Evolutionary conservation across 2,888 invertebrate species (phyloP), one percentile per base, ranked within the genome.

Genomic region (Trachelus iudaicus): DNA sequence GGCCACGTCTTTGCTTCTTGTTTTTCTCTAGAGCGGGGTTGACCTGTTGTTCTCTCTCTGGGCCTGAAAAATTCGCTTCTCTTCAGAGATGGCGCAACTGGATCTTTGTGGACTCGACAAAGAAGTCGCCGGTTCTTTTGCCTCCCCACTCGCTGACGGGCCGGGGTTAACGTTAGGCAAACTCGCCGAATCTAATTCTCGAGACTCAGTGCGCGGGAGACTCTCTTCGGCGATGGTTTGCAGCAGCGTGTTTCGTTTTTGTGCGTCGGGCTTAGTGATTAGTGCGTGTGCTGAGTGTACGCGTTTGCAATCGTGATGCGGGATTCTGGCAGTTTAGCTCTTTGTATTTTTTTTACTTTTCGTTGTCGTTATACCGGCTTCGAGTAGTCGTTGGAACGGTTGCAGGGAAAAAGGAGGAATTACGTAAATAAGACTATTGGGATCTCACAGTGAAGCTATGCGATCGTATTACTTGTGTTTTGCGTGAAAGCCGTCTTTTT

Each of bases 101-200:
- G 71, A 31, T 34, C 23, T 4, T 33, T 23, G 71, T 71, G 9
- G 13, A 31, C 34, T 34, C 33, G 71, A 71, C 33, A 30, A 71
- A 71, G 71, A 71, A 13, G 23, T 23, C 56, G 23, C 23, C 56
- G 71, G 34, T 34, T 73, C 71, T 73, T 40, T 37, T 69, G 33
- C 76, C 75, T 34, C 37, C 37, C 75, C 75, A 75, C 73, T 75
- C 75, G 30, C 37, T 37, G 11, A 13, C 34, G 34, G 76, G 9
- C 71, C 77, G 75, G 81, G 79, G 79, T 81, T 80, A 82, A 77
- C 81, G 79, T 77, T 75, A 77, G 78, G 79, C 78, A 75, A 76
- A 78, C 78, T 78, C 81, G 75, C 78, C 77, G 75, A 81, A 75
- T 77, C 69, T 78, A 80, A 69, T 69, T 69, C 69, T 69, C 31